Conservation (phyloP, 2,888 invertebrate genomes). For the Pediacus dermestoides region DNA sequence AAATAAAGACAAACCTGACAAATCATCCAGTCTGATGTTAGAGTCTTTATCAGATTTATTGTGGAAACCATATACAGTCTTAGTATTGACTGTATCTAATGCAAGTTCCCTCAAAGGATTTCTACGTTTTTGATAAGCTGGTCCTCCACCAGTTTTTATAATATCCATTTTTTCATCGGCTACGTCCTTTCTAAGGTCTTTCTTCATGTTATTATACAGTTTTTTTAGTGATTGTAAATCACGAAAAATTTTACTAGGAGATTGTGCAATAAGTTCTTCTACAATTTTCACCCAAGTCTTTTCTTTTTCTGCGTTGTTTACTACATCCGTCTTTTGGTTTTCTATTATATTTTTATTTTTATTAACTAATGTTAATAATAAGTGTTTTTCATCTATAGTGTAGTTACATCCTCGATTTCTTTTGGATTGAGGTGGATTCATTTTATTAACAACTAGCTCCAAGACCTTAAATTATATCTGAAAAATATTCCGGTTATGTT, state of each 20-base stretch:
- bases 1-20: too few species aligned
- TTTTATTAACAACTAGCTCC: too few species aligned
- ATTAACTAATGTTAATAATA: not conserved
- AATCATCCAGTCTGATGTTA: too few species aligned
- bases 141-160: not conserved
- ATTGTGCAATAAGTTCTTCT: too few species aligned
- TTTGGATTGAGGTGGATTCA: too few species aligned
- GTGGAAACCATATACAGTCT: not conserved
- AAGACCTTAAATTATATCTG: not conserved
- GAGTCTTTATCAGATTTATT: not conserved
- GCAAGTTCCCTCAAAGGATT: not conserved
- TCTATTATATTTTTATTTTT: not conserved
- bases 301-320: too few species aligned
- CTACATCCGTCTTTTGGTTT: not conserved
- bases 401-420: not conserved
- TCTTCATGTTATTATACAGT: not conserved
- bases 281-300: too few species aligned
- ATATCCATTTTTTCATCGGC: not conserved
- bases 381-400: not conserved
- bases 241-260: not conserved
- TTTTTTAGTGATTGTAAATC: not conserved
- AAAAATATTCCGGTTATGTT: too few species aligned
- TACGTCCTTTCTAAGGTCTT: not conserved
- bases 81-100: not conserved
- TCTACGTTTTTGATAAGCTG: not conserved